Conservation (phyloP, 2,797 vertebrate genomes). For the Tachyglossus aculeatus region DNA sequence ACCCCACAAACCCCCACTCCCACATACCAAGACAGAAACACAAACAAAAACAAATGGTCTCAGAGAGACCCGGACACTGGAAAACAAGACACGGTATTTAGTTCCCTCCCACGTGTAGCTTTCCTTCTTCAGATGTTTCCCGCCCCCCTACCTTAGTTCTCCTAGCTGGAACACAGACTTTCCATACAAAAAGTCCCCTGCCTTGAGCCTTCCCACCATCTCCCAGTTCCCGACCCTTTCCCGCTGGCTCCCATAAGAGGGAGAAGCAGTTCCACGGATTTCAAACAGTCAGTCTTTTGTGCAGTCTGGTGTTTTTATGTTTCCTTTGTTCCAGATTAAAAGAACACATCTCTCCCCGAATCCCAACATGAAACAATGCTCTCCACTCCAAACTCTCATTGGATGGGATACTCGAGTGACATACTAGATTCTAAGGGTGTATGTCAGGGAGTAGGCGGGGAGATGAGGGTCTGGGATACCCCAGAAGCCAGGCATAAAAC, state of each 20-base stretch:
- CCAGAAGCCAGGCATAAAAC: neutral
- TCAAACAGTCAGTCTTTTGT: constrained; percentile 33
- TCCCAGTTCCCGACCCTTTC: neutral
- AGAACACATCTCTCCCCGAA: constrained; percentile 24
- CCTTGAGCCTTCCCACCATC: neutral
- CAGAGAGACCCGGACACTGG: constrained; percentile 11
- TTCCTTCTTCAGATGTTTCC: constrained; percentile 8
- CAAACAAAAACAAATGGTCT: constrained; percentile 20
- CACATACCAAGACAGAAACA: constrained; percentile 18
- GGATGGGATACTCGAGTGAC: neutral
- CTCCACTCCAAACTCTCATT: neutral
- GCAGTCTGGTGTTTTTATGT: constrained; percentile 63
- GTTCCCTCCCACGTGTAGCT: constrained; percentile 25
- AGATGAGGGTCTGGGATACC: neutral
- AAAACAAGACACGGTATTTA: constrained; percentile 39
- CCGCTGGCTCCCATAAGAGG: constrained; percentile 49
- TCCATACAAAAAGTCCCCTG: neutral
- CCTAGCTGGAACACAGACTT: constrained; percentile 51
- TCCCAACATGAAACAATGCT: constrained; percentile 28
- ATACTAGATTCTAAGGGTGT: neutral
- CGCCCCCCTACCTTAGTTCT: constrained; percentile 51
- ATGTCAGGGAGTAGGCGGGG: too few relatives aligned
- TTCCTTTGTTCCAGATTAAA: constrained; percentile 43
- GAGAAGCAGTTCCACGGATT: constrained; percentile 41
- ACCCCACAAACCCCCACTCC: constrained; percentile 48